Evolutionary conservation across 2,113 vertebrate species (phyloP).

Genomic region (Gavia stellata): DNA sequence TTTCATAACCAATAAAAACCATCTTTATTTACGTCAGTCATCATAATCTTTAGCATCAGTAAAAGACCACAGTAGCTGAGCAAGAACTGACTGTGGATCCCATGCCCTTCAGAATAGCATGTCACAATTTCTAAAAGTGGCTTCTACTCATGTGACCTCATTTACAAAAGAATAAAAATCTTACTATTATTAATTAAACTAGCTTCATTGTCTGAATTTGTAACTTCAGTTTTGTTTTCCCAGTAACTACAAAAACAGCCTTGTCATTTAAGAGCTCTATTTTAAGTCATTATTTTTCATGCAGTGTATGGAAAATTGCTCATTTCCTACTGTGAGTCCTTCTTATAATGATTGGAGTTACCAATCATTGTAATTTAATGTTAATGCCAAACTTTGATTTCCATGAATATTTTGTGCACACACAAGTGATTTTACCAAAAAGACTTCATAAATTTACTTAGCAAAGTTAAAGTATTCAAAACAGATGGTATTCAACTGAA

Average conservation of each 20-base stretch:
- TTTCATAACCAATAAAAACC: background rate
- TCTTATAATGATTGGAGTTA: background rate
- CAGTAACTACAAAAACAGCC: background rate
- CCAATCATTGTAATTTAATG: background rate
- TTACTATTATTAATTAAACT: background rate
- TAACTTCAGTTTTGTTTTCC: background rate
- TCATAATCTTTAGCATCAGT: background rate
- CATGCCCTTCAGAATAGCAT: rapidly evolving
- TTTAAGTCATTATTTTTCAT: background rate
- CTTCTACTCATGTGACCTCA: background rate
- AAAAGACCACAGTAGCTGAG: background rate
- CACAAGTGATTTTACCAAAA: background rate
- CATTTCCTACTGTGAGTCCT: background rate
- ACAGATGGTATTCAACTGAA: background rate
- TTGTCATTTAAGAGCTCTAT: background rate
- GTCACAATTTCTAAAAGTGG: background rate
- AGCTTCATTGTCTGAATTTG: background rate
- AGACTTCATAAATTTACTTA: background rate
- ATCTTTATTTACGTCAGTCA: background rate
- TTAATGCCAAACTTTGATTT: background rate
- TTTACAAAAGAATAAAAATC: background rate
- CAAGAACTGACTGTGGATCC: background rate
- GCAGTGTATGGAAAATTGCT: background rate
- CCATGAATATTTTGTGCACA: background rate
- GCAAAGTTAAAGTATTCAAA: background rate